phyloP scores from a whole-genome alignment of 92 coral and sea anemone species.

The Scolanthus callimorphus region DNA sequence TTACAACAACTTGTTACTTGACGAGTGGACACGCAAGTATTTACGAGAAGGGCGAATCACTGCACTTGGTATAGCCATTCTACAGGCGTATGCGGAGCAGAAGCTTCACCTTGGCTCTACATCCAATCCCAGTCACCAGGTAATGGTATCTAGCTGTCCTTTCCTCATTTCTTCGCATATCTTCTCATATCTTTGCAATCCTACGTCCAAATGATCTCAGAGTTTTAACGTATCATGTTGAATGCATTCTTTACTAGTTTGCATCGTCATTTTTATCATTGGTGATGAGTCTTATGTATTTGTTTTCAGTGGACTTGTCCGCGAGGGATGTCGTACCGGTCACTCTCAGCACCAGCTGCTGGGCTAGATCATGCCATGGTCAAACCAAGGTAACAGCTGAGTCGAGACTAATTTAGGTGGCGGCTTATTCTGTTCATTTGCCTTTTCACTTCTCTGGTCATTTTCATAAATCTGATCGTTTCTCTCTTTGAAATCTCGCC shows the following conservation, averaged over 20 bases:
- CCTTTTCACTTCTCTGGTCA: too few species aligned
- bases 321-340: slow-evolving; percentile 39
- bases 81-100: slow-evolving; percentile 68
- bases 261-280: too few species aligned
- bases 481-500: too few species aligned
- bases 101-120: slow-evolving; percentile 61
- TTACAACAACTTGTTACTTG: slow-evolving; percentile 80
- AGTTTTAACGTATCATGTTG: too few species aligned
- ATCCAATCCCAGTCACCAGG: slow-evolving; percentile 67
- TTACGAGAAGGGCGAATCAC: slow-evolving; percentile 95
- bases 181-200: not conserved
- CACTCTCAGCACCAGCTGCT: slow-evolving; percentile 56
- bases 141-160: slow-evolving; percentile 2
- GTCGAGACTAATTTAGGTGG: not conserved
- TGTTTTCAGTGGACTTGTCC: slow-evolving; percentile 42
- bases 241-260: too few species aligned
- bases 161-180: too few species aligned
- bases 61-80: slow-evolving; percentile 80
- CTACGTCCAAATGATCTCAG: not conserved
- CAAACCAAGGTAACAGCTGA: slow-evolving; percentile 38
- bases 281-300: not conserved
- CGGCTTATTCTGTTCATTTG: too few species aligned
- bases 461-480: too few species aligned
- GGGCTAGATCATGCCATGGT: slow-evolving; percentile 44
- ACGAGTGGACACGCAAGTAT: slow-evolving; percentile 96